Base-by-base conservation (phyloP, 1,140 invertebrate genomes). In the Calliopsis andreniformis region DNA sequence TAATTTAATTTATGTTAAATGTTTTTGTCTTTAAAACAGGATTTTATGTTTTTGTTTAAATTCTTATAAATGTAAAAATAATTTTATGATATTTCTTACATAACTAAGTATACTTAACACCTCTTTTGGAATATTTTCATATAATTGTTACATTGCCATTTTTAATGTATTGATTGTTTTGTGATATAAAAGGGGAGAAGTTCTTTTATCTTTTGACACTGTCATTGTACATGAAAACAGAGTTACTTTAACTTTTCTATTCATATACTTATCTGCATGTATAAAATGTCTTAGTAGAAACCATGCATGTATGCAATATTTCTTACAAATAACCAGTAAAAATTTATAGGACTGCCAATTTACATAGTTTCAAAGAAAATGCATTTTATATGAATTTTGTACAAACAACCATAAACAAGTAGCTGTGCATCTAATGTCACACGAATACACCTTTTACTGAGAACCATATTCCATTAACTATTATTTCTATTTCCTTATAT, bases 351-450 rank as follows among this genome's bases (percentile, higher is more conserved):
- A 62, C 59, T 77, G 62, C 69, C 49, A 61, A 62, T 61, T 45
- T 32, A 51, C 66, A 73, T 81, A 71, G 45, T 56, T 64, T 61
- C 8, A 43, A 69, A 23, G 35, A 39, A 71, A 76, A 39, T 78
- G 35, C 78, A 71, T 85, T 82, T 86, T 85, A 80, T 72, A 80
- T 72, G 42, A 83, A 69, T 77, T 69, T 70, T 76, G 61, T 77
- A 70, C 43, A 69, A 39, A 64, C 43, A 59, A 63, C 12, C 18
- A 55, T 66, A 58, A 43, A n/a, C 18, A 64, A 78, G 59, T 59
- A 63, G 61, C 42, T 63, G 25, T 35, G 25, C 76, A 64, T 25
- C 10, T 45, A 59, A 62, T 63, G 23, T 82, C 56, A 63, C 23
- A 39, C 18, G n/a, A 62, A 66, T n/a, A 62, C 56, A 72, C 67